These are phyloP conservation scores for Megalopta genalis DNA, from an alignment of 1,140 invertebrate species.

Conservation along the genomic window DNA sequence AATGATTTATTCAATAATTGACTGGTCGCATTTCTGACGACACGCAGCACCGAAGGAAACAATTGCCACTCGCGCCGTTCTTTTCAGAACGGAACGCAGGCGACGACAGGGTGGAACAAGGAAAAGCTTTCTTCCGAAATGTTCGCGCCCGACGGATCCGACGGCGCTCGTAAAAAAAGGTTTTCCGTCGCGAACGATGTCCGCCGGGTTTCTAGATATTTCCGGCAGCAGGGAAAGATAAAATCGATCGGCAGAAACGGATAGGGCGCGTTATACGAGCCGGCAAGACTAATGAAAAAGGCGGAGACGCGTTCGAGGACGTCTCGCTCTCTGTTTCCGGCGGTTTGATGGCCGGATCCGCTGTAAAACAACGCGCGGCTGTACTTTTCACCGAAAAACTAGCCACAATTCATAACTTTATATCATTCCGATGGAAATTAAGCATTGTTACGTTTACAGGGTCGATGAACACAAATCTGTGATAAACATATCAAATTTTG, in stretches of 20 bases:
- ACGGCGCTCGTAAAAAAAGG: background rate
- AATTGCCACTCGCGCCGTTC: no score
- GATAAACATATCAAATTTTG: no score
- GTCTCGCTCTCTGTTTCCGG: background rate
- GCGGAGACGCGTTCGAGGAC: background rate
- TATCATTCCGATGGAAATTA: no score
- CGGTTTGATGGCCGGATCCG: constrained; percentile 12
- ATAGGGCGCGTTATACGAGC: background rate
- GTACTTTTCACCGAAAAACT: no score
- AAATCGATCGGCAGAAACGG: background rate
- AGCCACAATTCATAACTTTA: no score
- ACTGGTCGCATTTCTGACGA: no score
- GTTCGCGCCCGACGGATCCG: background rate
- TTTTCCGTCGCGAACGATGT: background rate
- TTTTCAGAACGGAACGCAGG: no score
- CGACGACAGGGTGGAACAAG: background rate
- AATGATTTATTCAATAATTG: no score
- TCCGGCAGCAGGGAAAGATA: background rate
- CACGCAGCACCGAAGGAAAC: no score
- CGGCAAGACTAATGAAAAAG: background rate
- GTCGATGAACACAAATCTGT: no score
- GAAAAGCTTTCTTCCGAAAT: constrained; percentile 1
- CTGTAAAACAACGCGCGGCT: background rate
- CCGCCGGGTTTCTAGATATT: background rate
- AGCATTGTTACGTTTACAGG: no score